phyloP scores from a whole-genome alignment of 2,797 vertebrate species.

The Melanotaenia nigrans region DNA sequence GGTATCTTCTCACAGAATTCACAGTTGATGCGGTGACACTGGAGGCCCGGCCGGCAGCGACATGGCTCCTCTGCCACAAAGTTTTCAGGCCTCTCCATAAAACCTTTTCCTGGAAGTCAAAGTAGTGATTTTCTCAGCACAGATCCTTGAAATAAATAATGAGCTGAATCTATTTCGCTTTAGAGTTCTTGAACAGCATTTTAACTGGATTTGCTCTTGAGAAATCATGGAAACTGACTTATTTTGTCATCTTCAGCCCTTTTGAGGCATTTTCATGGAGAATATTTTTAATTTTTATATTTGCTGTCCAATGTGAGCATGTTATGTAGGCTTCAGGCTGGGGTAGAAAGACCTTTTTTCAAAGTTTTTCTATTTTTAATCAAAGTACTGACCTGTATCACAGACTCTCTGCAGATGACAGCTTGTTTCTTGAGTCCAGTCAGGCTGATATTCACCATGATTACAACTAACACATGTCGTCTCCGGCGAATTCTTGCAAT shows the following conservation, averaged over 20 bases:
- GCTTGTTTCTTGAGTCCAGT: conserved; percentile 84
- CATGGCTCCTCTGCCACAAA: conserved; percentile 82
- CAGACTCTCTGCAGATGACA: conserved; percentile 90
- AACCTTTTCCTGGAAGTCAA: conserved; percentile 85
- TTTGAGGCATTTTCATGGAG: neutral
- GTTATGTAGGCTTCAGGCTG: neutral
- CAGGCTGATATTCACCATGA: conserved; percentile 87
- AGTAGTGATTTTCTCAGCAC: neutral
- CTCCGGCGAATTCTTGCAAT: conserved; percentile 77
- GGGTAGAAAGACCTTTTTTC: no score
- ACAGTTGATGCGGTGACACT: conserved; percentile 88
- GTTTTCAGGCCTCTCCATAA: conserved; percentile 84
- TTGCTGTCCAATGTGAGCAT: neutral
- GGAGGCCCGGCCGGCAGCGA: conserved; percentile 83
- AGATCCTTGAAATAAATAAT: neutral
- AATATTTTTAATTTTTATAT: neutral
- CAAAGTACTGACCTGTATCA: conserved; percentile 85
- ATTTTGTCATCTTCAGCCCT: neutral
- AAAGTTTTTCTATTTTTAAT: neutral
- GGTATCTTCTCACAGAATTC: conserved; percentile 88
- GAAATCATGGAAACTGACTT: neutral
- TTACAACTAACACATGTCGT: conserved; percentile 85
- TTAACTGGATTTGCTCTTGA: neutral
- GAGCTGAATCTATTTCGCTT: neutral
- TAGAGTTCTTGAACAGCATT: neutral